phyloP scores from a whole-genome alignment of 2,797 vertebrate species.

The Meda fulgida region DNA sequence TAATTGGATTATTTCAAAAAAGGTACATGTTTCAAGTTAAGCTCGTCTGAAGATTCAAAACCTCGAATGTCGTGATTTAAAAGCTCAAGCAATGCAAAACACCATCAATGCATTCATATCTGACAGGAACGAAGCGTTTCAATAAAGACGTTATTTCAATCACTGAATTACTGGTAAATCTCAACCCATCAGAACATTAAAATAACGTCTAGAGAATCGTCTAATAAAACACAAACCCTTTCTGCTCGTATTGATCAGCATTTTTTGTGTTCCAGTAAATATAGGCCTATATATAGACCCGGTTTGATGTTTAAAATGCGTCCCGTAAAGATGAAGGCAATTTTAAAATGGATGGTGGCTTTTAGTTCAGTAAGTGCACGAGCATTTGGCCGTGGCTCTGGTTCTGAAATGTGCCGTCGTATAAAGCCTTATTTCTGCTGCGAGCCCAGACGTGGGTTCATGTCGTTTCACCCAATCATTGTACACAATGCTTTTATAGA shows the following conservation, averaged over 20 bases:
- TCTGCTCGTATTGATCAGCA: neutral
- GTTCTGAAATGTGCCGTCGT: neutral
- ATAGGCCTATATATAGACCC: neutral
- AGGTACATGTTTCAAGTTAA: no score
- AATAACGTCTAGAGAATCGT: conserved; percentile 1
- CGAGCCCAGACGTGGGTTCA: conserved; percentile 24
- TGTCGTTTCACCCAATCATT: conserved; percentile 47
- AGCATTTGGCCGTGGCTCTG: neutral
- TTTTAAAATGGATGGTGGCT: conserved; percentile 4
- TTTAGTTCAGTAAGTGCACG: conserved; percentile 11
- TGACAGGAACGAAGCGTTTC: conserved; percentile 56
- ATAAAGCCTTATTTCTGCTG: conserved; percentile 7
- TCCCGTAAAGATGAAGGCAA: conserved; percentile 6
- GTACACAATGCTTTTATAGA: conserved; percentile 37
- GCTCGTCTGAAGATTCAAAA: neutral
- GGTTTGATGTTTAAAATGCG: conserved; percentile 3
- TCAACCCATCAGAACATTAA: conserved; percentile 61
- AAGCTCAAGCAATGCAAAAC: conserved; percentile 62
- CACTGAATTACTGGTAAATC: conserved; percentile 47
- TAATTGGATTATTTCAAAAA: no score
- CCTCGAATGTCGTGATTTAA: neutral
- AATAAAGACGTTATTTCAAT: conserved; percentile 59
- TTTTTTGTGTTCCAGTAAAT: conserved; percentile 18
- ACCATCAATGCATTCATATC: conserved; percentile 81
- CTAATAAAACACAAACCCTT: conserved; percentile 3